A percentile compares a stretch with the other conserved stretches of the same genome.
Conservation (phyloP, 1,140 invertebrate species). For the Periplaneta americana region DNA sequence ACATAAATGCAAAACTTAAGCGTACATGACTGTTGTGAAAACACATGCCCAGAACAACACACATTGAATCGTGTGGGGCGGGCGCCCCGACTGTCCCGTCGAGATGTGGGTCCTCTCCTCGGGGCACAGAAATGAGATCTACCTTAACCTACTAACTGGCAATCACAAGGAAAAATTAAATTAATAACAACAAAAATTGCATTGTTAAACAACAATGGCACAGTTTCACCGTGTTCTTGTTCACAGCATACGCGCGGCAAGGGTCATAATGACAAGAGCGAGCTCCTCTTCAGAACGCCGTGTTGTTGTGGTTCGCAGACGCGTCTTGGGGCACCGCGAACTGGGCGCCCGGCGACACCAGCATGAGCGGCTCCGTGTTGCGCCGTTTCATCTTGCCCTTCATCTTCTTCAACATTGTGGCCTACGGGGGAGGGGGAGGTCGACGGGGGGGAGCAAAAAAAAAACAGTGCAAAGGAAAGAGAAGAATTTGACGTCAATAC, state of each 20-base stretch:
- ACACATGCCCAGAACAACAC: slow-evolving; percentile 12
- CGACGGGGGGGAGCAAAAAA: slow-evolving; percentile 17
- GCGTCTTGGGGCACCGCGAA: slow-evolving; percentile 47
- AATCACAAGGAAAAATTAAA: slow-evolving; percentile 7
- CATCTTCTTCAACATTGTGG: slow-evolving; percentile 84
- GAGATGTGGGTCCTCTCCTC: no score
- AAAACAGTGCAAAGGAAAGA: slow-evolving; percentile 19
- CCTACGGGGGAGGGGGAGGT: slow-evolving; percentile 50
- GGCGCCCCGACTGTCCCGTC: background rate
- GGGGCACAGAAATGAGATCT: background rate
- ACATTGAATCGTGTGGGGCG: background rate
- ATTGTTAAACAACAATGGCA: slow-evolving; percentile 10
- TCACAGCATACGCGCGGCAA: background rate
- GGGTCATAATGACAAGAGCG: background rate
- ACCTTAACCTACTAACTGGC: background rate
- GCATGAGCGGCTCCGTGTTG: slow-evolving; percentile 87
- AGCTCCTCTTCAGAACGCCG: slow-evolving; percentile 29
- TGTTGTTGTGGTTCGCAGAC: slow-evolving; percentile 35
- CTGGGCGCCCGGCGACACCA: slow-evolving; percentile 56
- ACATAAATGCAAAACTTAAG: slow-evolving; percentile 20
- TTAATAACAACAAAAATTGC: slow-evolving; percentile 7
- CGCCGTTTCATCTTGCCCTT: slow-evolving; percentile 92
- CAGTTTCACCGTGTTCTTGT: background rate
- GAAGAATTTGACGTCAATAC: slow-evolving; percentile 15
- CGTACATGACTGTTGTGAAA: slow-evolving; percentile 13